Percentiles rank a stretch among this genome's conserved stretches.
Evolutionary conservation across 1,140 invertebrate genomes (phyloP).

Genomic region (Drosophila mauritiana): DNA sequence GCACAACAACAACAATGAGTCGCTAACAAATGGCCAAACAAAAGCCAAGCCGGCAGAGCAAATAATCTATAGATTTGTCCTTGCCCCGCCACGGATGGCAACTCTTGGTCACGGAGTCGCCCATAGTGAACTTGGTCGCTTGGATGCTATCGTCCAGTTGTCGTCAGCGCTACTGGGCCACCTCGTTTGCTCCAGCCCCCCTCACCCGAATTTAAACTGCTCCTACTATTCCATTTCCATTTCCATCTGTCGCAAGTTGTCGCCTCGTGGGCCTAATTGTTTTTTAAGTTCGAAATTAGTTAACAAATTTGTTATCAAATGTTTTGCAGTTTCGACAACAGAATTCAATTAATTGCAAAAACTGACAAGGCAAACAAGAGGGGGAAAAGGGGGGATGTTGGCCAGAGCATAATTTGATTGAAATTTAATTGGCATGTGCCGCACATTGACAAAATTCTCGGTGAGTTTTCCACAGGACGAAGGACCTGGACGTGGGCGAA

Average conservation of each 20-base stretch:
- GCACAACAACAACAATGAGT: constrained; percentile 23
- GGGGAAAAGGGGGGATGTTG: constrained; percentile 12
- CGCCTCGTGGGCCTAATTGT: constrained; percentile 74
- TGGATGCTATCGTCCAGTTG: constrained; percentile 46
- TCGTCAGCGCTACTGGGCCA: constrained; percentile 25
- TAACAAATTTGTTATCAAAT: constrained; percentile 84
- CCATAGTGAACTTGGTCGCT: constrained; percentile 8
- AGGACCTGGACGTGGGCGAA: constrained; percentile 19
- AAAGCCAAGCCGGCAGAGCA: constrained; percentile 46
- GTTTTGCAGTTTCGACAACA: constrained; percentile 83
- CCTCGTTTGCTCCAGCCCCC: background rate
- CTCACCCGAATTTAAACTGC: background rate
- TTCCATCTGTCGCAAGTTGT: constrained; percentile 66
- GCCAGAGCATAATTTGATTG: constrained; percentile 73
- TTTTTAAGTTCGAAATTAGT: constrained; percentile 84
- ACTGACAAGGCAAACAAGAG: constrained; percentile 65
- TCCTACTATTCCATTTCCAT: constrained; percentile 1
- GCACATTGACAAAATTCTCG: constrained; percentile 21
- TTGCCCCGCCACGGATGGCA: constrained; percentile 23
- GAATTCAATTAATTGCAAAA: constrained; percentile 83
- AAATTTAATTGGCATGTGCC: constrained; percentile 75
- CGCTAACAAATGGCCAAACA: constrained; percentile 53
- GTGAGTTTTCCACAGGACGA: background rate
- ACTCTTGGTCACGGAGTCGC: constrained; percentile 22
- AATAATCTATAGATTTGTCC: constrained; percentile 72